Evolutionary conservation across 2,797 vertebrate species (phyloP).

Genomic region (Coregonus suidteri): DNA sequence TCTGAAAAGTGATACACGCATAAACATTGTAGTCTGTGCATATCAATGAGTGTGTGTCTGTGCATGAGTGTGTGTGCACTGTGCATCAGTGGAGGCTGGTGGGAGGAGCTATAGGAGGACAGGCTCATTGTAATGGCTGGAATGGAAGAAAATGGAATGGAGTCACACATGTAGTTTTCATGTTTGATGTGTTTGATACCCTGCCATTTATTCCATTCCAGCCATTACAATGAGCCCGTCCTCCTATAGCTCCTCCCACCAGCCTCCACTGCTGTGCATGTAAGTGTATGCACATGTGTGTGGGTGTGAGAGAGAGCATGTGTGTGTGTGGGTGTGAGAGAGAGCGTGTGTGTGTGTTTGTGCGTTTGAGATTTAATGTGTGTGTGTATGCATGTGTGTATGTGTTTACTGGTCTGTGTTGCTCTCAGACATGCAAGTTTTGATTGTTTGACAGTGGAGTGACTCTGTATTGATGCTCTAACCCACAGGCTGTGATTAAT

Average conservation of each 20-base stretch:
- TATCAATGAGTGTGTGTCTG: neutral
- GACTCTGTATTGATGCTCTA: slow-evolving; percentile 56
- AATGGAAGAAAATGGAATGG: too few relatives aligned
- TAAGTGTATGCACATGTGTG: slow-evolving; percentile 23
- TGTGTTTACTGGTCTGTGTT: slow-evolving; percentile 48
- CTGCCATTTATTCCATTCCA: too few relatives aligned
- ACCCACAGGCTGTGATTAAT: slow-evolving; percentile 62
- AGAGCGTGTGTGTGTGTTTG: neutral
- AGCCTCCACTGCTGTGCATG: neutral
- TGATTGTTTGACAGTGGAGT: slow-evolving; percentile 65
- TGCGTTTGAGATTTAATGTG: slow-evolving; percentile 10
- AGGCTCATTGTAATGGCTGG: too few relatives aligned
- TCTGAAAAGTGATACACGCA: neutral
- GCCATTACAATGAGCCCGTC: too few relatives aligned
- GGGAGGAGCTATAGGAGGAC: too few relatives aligned
- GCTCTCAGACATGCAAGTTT: slow-evolving; percentile 43
- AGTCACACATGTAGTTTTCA: too few relatives aligned
- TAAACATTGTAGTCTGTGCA: slow-evolving; percentile 33
- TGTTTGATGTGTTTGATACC: too few relatives aligned
- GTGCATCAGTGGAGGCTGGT: too few relatives aligned
- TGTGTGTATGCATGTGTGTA: neutral
- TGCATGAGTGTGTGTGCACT: neutral
- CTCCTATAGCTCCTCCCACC: too few relatives aligned
- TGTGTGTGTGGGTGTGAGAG: neutral
- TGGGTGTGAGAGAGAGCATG: slow-evolving; percentile 28